A percentile compares a stretch with the other conserved stretches of the same genome.
Evolutionary conservation across 2,888 invertebrate species (phyloP).

Genomic region (Macrosiphum euphorbiae): DNA sequence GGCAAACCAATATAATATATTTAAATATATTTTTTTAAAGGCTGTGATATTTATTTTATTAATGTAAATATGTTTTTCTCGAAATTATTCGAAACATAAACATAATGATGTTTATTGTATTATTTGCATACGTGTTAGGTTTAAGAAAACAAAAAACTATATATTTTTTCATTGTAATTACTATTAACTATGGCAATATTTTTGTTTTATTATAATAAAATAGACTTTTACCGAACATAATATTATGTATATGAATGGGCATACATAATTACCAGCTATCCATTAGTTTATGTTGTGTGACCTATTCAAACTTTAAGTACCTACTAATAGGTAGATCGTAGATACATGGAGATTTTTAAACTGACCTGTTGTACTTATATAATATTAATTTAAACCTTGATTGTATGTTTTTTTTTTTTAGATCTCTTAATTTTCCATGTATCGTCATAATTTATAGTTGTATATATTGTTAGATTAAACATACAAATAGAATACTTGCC

Average conservation of each 20-base stretch:
- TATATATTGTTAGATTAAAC: constrained; percentile 29
- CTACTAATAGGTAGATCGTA: constrained; percentile 20
- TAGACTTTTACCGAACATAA: constrained; percentile 20
- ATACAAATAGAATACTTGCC: constrained; percentile 38
- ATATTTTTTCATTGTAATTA: constrained; percentile 35
- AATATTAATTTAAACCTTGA: constrained; percentile 44
- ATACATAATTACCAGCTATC: constrained; percentile 29
- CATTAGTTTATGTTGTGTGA: constrained; percentile 38
- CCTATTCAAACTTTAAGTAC: constrained; percentile 36
- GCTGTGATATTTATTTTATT: constrained; percentile 63
- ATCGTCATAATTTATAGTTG: constrained; percentile 32
- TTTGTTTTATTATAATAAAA: constrained; percentile 1
- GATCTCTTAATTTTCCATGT: constrained; percentile 60
- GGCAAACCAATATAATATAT: constrained; percentile 34
- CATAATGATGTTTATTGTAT: constrained; percentile 8
- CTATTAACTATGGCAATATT: constrained; percentile 49
- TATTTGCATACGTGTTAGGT: constrained; percentile 35
- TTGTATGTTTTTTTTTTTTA: constrained; percentile 51
- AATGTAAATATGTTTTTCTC: constrained; percentile 39
- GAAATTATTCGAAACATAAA: constrained; percentile 1
- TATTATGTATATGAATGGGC: constrained; percentile 5
- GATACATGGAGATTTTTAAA: constrained; percentile 40
- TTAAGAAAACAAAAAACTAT: constrained; percentile 38
- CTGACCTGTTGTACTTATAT: constrained; percentile 63
- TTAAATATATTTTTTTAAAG: constrained; percentile 46